These are phyloP conservation scores for Protodeltote pygarga DNA, from an alignment of 2,888 invertebrate genomes.

Conservation along the genomic window DNA sequence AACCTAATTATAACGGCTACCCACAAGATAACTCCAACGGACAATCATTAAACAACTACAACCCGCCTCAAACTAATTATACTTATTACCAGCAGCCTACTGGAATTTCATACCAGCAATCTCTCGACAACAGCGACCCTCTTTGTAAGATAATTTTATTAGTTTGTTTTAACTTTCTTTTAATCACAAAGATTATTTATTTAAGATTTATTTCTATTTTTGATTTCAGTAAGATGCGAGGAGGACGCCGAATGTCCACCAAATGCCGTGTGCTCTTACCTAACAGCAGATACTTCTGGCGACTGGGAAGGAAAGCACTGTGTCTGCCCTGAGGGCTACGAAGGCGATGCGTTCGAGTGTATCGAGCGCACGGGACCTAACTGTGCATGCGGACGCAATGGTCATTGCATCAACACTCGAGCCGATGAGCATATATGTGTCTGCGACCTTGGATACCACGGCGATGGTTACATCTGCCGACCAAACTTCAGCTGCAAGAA, in stretches of 20 bases:
- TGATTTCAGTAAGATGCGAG: slow-evolving; percentile 90
- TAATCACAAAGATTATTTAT: background rate
- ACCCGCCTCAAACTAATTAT: slow-evolving; percentile 11
- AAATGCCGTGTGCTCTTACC: slow-evolving; percentile 91
- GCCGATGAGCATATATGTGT: slow-evolving; percentile 90
- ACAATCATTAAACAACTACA: slow-evolving; percentile 9
- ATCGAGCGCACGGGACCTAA: slow-evolving; percentile 74
- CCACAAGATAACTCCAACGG: slow-evolving; percentile 14
- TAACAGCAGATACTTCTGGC: slow-evolving; percentile 66
- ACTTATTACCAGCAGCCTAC: slow-evolving; percentile 18
- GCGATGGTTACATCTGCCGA: slow-evolving; percentile 93
- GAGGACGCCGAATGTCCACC: slow-evolving; percentile 92
- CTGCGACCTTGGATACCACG: slow-evolving; percentile 93
- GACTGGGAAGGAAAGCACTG: slow-evolving; percentile 82
- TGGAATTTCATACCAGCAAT: slow-evolving; percentile 17
- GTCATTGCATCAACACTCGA: slow-evolving; percentile 91
- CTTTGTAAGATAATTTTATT: slow-evolving; percentile 60
- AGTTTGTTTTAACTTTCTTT: background rate
- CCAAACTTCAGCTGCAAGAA: slow-evolving; percentile 89
- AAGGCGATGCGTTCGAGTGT: slow-evolving; percentile 94
- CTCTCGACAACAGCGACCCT: slow-evolving; percentile 51
- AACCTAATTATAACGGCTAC: slow-evolving; percentile 23
- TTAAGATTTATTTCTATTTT: slow-evolving; percentile 29
- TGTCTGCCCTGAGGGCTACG: slow-evolving; percentile 93
- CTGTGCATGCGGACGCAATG: slow-evolving; percentile 90